Evolutionary conservation across 2,113 vertebrate species (phyloP).

Genomic region (Dipodomys stephensi): DNA sequence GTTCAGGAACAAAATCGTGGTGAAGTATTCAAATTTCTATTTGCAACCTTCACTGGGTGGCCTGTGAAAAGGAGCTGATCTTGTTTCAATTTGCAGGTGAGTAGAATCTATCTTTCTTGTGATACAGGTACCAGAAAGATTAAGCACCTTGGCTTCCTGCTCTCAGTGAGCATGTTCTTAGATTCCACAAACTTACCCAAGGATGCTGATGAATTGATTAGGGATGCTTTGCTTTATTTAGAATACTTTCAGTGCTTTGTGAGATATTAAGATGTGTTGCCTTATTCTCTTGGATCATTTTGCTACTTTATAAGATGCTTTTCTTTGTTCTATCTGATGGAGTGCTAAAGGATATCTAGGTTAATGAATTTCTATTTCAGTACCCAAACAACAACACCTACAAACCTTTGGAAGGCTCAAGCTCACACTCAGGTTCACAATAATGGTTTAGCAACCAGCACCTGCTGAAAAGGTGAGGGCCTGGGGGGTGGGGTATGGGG

Average conservation of each 20-base stretch:
- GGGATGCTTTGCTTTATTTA: background rate
- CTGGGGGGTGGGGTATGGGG: background rate
- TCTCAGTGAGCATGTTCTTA: slow-evolving; percentile 12
- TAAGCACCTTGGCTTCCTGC: slow-evolving; percentile 15
- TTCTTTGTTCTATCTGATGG: slow-evolving; percentile 41
- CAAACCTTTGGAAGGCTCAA: slow-evolving; percentile 34
- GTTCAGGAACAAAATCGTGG: slow-evolving; percentile 2
- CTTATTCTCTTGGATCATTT: slow-evolving; percentile 21
- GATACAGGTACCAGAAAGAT: background rate
- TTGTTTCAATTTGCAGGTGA: slow-evolving; percentile 39
- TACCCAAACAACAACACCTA: background rate
- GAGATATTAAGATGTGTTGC: background rate
- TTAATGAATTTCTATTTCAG: slow-evolving; percentile 66
- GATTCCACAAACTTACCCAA: background rate
- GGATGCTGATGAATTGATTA: slow-evolving; percentile 6
- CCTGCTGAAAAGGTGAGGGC: background rate
- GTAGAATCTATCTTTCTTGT: slow-evolving; percentile 38
- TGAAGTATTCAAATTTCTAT: slow-evolving; percentile 55
- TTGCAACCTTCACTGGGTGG: background rate
- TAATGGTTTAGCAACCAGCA: background rate
- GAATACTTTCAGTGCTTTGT: slow-evolving; percentile 32
- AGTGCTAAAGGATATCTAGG: slow-evolving; percentile 54
- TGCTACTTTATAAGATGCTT: slow-evolving; percentile 40
- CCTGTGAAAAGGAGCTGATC: slow-evolving; percentile 14
- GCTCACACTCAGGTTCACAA: background rate